Evolutionary conservation across 2,888 invertebrate species (phyloP).

Genomic region (Anorthoa munda): DNA sequence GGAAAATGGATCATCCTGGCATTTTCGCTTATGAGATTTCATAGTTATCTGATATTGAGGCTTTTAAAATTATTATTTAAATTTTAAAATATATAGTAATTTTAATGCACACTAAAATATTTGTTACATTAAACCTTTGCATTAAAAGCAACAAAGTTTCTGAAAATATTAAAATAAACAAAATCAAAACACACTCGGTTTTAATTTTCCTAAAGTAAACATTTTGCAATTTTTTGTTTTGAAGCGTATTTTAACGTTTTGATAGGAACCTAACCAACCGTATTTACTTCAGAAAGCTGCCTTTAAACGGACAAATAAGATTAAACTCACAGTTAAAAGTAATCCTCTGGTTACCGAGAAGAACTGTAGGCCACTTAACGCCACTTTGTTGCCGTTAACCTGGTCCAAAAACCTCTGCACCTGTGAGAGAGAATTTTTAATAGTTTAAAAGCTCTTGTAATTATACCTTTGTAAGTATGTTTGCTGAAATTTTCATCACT

Average conservation of each 20-base stretch:
- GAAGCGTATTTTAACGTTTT: neutral
- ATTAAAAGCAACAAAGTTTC: neutral
- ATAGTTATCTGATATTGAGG: neutral
- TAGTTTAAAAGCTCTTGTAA: neutral
- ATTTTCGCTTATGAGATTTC: neutral
- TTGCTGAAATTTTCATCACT: too few species aligned
- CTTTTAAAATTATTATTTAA: too few species aligned
- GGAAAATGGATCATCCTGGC: too few species aligned
- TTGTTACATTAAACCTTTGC: neutral
- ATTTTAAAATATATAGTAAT: neutral
- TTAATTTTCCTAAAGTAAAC: conserved; percentile 9
- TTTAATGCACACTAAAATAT: neutral
- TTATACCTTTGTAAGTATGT: too few species aligned
- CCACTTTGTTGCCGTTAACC: conserved; percentile 91
- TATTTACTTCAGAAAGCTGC: neutral
- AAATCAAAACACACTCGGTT: neutral
- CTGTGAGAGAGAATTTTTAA: conserved; percentile 73
- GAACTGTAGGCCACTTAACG: conserved; percentile 90
- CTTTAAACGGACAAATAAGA: conserved; percentile 4
- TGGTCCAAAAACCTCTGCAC: conserved; percentile 92
- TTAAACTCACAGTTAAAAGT: conserved; percentile 88
- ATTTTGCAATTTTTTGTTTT: neutral
- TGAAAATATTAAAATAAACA: neutral
- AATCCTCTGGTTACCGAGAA: conserved; percentile 91
- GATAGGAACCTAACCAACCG: neutral